Evolutionary conservation across 92 coral and sea anemone genomes (phyloP).

Genomic region (Zoanthus sansibaricus): DNA sequence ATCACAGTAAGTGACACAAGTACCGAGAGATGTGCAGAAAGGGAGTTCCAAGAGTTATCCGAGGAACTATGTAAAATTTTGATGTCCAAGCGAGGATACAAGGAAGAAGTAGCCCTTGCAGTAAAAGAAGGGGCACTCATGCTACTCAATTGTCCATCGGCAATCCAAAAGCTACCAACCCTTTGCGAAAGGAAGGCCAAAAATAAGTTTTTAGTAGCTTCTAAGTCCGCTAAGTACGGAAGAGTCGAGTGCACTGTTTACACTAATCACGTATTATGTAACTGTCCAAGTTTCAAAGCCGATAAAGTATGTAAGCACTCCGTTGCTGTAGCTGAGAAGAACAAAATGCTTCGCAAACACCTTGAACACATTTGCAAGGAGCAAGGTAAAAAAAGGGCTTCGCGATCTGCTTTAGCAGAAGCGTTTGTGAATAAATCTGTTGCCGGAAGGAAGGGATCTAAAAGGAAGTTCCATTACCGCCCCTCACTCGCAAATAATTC

Average conservation of each 20-base stretch:
- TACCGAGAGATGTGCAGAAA: not conserved
- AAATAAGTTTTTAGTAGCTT: conserved; percentile 39
- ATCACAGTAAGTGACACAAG: not conserved
- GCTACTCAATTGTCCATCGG: conserved; percentile 46
- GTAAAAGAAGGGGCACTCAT: conserved; percentile 41
- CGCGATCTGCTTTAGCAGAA: not conserved
- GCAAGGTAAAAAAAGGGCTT: too few relatives aligned
- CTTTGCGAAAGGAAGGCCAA: conserved; percentile 12
- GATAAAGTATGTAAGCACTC: conserved; percentile 48
- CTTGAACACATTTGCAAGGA: not conserved
- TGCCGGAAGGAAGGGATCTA: not conserved
- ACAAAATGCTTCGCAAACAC: conserved; percentile 13
- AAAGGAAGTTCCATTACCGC: not conserved
- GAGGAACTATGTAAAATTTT: conserved; percentile 23
- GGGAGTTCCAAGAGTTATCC: conserved; percentile 44
- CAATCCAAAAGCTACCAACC: conserved; percentile 35
- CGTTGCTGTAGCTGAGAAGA: conserved; percentile 52
- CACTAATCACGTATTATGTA: conserved; percentile 43
- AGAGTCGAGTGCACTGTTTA: conserved; percentile 41
- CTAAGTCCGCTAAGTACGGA: conserved; percentile 45
- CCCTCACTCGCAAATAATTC: not conserved
- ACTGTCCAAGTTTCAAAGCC: conserved; percentile 38
- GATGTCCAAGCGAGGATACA: conserved; percentile 17
- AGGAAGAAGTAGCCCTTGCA: conserved; percentile 41
- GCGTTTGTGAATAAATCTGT: not conserved